A percentile compares a stretch with the other conserved stretches of the same genome.
Evolutionary conservation across 2,113 vertebrate genomes (phyloP).

Genomic region (Menura novaehollandiae): DNA sequence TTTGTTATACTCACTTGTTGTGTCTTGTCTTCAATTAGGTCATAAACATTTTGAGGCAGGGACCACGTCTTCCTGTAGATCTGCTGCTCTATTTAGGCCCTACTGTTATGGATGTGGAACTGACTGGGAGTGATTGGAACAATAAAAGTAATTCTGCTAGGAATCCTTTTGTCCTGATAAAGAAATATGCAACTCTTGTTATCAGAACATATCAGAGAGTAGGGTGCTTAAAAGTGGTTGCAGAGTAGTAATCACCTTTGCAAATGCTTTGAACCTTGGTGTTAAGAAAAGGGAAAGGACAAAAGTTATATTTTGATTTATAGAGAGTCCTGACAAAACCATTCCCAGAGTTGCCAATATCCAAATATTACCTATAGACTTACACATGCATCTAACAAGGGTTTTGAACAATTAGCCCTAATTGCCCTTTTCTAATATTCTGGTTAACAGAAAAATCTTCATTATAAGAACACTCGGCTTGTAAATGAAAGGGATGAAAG

Average conservation of each 20-base stretch:
- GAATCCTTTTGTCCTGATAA: background rate
- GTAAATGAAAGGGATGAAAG: constrained; percentile 46
- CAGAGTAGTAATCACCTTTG: background rate
- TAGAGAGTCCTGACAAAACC: background rate
- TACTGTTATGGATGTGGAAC: background rate
- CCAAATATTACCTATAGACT: background rate
- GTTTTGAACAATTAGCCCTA: constrained; percentile 38
- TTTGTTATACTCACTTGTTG: constrained; percentile 63
- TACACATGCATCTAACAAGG: background rate
- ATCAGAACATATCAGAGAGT: background rate
- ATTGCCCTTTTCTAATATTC: constrained; percentile 29
- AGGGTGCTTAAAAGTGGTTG: constrained; percentile 23
- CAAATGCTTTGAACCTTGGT: constrained; percentile 7
- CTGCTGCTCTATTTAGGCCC: background rate
- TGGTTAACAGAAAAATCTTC: constrained; percentile 20
- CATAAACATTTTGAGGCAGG: constrained; percentile 52
- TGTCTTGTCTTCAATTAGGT: constrained; percentile 63
- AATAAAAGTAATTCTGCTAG: constrained; percentile 10
- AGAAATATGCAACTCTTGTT: background rate
- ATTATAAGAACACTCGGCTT: constrained; percentile 8
- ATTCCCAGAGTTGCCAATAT: background rate
- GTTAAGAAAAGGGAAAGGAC: background rate
- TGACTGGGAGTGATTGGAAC: background rate
- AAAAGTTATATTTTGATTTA: background rate
- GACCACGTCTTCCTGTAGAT: background rate